These are phyloP conservation scores for Prolemur simus DNA, from an alignment of 2,113 vertebrate genomes.

Conservation along the genomic window DNA sequence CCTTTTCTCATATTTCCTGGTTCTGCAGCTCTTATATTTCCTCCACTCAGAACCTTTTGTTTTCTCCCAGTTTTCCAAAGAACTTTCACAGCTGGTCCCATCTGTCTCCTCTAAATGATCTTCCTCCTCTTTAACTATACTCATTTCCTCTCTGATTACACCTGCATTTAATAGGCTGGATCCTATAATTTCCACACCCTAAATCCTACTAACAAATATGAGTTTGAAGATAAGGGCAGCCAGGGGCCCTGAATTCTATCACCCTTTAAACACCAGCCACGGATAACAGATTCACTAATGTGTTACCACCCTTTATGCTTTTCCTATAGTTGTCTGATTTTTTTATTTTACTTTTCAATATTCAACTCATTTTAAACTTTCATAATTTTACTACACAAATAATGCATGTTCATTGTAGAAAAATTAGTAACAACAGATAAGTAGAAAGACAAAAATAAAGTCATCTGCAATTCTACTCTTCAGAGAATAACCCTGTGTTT, in stretches of 20 bases:
- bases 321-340: not conserved
- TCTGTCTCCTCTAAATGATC: not conserved
- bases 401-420: not conserved
- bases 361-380: slow-evolving; percentile 8
- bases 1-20: not conserved
- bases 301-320: not conserved
- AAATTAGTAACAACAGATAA: not conserved
- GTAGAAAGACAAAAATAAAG: not conserved
- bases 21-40: slow-evolving; percentile 22
- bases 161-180: not conserved
- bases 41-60: slow-evolving; percentile 7
- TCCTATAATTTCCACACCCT: not conserved
- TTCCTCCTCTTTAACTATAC: not conserved
- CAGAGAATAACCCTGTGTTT: not conserved
- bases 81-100: slow-evolving; percentile 41
- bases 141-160: slow-evolving; percentile 8
- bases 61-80: slow-evolving; percentile 42
- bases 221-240: not conserved
- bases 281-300: not conserved
- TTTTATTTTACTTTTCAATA: not conserved
- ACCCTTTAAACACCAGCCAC: not conserved
- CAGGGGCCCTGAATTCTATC: not conserved
- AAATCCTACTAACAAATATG: not conserved
- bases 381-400: not conserved
- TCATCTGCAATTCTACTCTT: not conserved